phyloP scores from a whole-genome alignment of 1,140 invertebrate species.

The Ericerus pela region DNA sequence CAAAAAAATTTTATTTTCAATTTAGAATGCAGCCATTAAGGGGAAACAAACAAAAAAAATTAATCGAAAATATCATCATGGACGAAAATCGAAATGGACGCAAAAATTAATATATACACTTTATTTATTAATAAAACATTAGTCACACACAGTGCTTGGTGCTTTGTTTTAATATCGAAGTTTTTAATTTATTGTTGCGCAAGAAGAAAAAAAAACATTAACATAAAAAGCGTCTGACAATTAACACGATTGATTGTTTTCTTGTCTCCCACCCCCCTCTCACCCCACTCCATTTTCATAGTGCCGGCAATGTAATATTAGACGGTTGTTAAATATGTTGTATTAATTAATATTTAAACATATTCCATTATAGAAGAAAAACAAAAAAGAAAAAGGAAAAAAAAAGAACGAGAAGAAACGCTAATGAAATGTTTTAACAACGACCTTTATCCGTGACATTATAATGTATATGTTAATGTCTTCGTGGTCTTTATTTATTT shows the following conservation, averaged over 20 bases:
- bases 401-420: too few relatives aligned
- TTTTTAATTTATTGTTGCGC: slow-evolving; percentile 12
- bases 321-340: slow-evolving; percentile 12
- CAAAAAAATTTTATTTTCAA: too few relatives aligned
- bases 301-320: slow-evolving; percentile 3
- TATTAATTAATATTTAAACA: slow-evolving; percentile 13
- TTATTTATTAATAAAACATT: slow-evolving; percentile 11
- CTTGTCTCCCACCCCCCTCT: not conserved
- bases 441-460: slow-evolving; percentile 9
- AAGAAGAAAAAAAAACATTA: slow-evolving; percentile 11
- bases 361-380: slow-evolving; percentile 12
- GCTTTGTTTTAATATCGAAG: slow-evolving; percentile 12
- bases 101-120: too few relatives aligned
- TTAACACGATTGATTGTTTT: slow-evolving; percentile 11
- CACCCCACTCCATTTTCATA: not conserved
- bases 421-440: slow-evolving; percentile 12
- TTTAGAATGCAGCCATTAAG: too few relatives aligned
- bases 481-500: slow-evolving; percentile 10
- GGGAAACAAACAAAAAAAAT: too few relatives aligned
- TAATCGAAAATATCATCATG: too few relatives aligned
- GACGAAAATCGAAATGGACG: too few relatives aligned
- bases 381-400: too few relatives aligned
- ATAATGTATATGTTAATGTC: slow-evolving; percentile 11
- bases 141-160: too few relatives aligned
- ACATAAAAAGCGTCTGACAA: slow-evolving; percentile 10